Percentiles rank a stretch among this genome's conserved stretches.
phyloP scores from a whole-genome alignment of 2,888 invertebrate genomes.

The Zaprionus lineosus region DNA sequence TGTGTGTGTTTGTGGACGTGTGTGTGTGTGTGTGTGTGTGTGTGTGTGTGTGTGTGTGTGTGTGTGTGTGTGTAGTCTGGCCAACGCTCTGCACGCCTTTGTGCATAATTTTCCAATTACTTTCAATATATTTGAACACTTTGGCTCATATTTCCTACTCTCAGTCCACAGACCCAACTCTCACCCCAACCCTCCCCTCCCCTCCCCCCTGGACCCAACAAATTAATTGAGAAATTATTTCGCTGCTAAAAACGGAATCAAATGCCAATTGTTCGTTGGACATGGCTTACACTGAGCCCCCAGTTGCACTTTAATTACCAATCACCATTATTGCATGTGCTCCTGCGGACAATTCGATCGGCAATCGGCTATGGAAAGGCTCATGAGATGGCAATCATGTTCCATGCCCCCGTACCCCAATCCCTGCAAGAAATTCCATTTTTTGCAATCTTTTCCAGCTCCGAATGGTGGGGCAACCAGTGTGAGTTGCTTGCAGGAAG shows the following conservation, averaged over 20 bases:
- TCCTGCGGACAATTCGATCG: slow-evolving; percentile 44
- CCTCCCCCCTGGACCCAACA: too few relatives aligned
- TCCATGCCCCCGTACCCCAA: background rate
- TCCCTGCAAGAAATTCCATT: background rate
- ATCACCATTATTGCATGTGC: slow-evolving; percentile 45
- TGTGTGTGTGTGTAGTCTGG: slow-evolving; percentile 17
- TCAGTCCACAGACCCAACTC: slow-evolving; percentile 22
- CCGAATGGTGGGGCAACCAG: too few relatives aligned
- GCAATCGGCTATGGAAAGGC: slow-evolving; percentile 66
- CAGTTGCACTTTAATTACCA: slow-evolving; percentile 60
- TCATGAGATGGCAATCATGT: slow-evolving; percentile 54
- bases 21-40: slow-evolving; percentile 6
- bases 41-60: slow-evolving; percentile 9
- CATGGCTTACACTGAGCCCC: background rate
- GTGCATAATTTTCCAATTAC: slow-evolving; percentile 72
- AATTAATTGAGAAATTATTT: slow-evolving; percentile 73
- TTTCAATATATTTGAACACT: slow-evolving; percentile 55
- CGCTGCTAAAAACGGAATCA: slow-evolving; percentile 32
- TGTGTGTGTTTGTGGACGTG: slow-evolving; percentile 5
- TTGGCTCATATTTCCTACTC: background rate
- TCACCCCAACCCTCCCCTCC: too few relatives aligned
- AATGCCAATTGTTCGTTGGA: slow-evolving; percentile 17
- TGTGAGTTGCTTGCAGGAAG: too few relatives aligned
- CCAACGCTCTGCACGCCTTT: slow-evolving; percentile 44
- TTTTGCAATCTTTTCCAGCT: background rate